A percentile compares a stretch with the other conserved stretches of the same genome.
Evolutionary conservation across 2,113 vertebrate species (phyloP).

Genomic region (cattle (Bos taurus)): ARS-UCD2.0 NC_037332.1:23157001-23157500

Average conservation of each 20-base stretch:
- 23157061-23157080: neutral
- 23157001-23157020: neutral
- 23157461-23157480: neutral
- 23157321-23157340: neutral
- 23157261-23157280: neutral
- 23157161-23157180: neutral
- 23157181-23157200: neutral
- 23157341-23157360: neutral
- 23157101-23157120: neutral
- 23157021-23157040: neutral
- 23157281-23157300: neutral
- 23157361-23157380: neutral
- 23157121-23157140: neutral
- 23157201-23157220: neutral
- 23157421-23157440: neutral
- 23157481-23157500: neutral
- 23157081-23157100: neutral
- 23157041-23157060: neutral
- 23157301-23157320: neutral
- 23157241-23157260: neutral
- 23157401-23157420: neutral
- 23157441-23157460: neutral
- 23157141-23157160: neutral
- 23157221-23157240: neutral
- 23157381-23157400: neutral